phyloP scores from a whole-genome alignment of 2,888 invertebrate genomes.

The Myopa tessellatipennis region DNA sequence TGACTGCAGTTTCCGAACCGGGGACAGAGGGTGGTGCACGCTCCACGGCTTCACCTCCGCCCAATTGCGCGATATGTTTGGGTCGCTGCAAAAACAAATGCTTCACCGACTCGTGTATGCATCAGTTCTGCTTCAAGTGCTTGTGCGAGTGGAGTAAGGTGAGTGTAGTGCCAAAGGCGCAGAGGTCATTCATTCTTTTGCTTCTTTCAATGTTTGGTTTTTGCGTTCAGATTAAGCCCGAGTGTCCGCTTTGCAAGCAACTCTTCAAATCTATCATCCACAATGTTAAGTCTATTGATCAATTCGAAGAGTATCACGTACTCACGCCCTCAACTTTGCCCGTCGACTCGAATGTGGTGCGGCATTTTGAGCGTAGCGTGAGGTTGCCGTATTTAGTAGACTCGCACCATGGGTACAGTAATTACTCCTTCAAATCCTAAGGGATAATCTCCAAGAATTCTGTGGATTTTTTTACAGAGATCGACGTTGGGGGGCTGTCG shows the following conservation, averaged over 20 bases:
- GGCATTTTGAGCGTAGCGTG: conserved; percentile 10
- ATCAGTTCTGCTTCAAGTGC: conserved; percentile 94
- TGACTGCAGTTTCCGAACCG: conserved; percentile 41
- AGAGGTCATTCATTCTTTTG: too few species aligned
- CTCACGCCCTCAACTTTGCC: conserved; percentile 56
- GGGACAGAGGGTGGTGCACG: conserved; percentile 55
- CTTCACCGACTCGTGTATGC: conserved; percentile 91
- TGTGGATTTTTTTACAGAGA: background rate
- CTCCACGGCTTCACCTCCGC: conserved; percentile 76
- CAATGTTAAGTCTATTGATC: conserved; percentile 87
- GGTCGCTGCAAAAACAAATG: conserved; percentile 88
- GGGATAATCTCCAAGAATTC: conserved; percentile 12
- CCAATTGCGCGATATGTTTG: conserved; percentile 93
- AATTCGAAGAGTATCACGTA: conserved; percentile 87
- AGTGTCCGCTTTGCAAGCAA: conserved; percentile 94
- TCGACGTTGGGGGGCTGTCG: conserved; percentile 4
- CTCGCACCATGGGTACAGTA: conserved; percentile 32
- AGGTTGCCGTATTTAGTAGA: conserved; percentile 17
- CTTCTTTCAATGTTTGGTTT: background rate
- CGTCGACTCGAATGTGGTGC: conserved; percentile 41
- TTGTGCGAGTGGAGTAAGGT: conserved; percentile 94
- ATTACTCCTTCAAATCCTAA: conserved; percentile 21
- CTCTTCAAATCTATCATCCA: conserved; percentile 91
- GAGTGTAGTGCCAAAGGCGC: conserved; percentile 45
- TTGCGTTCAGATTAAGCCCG: conserved; percentile 80